These are phyloP conservation scores for Rhineura floridana DNA, from an alignment of 2,113 vertebrate genomes.

Conservation along the genomic window DNA sequence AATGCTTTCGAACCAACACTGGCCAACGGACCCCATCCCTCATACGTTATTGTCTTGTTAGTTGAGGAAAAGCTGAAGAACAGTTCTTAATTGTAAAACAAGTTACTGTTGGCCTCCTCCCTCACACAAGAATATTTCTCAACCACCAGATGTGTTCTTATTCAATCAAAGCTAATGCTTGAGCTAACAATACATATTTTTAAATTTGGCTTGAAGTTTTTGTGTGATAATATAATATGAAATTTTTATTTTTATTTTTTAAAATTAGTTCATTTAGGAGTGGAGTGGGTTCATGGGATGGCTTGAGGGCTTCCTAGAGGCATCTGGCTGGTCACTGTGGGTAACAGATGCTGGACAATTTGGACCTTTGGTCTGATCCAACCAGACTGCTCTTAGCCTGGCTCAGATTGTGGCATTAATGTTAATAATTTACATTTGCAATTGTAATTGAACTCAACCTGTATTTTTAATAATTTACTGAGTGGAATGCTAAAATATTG, in stretches of 20 bases:
- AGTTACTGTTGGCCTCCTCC: background rate
- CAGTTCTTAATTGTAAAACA: background rate
- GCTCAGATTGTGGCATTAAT: background rate
- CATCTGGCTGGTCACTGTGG: background rate
- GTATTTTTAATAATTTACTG: background rate
- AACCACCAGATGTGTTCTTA: background rate
- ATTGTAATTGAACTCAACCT: background rate
- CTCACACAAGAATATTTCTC: background rate
- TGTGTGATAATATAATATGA: background rate
- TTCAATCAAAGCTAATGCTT: background rate
- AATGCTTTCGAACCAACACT: too few species aligned
- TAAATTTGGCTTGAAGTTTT: background rate
- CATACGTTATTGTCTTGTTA: background rate
- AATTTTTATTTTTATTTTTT: background rate
- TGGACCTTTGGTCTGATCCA: too few species aligned
- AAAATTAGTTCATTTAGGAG: background rate
- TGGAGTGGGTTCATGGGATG: background rate
- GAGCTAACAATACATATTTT: background rate
- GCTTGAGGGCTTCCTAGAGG: background rate
- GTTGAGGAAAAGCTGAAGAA: slow-evolving; percentile 12
- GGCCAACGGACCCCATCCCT: too few species aligned
- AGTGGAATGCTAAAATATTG: background rate
- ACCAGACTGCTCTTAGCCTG: background rate
- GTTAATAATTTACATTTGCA: rapidly evolving
- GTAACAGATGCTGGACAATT: background rate